Base-by-base conservation (phyloP, 2,888 invertebrate species). In the Agonum fuliginosum region DNA sequence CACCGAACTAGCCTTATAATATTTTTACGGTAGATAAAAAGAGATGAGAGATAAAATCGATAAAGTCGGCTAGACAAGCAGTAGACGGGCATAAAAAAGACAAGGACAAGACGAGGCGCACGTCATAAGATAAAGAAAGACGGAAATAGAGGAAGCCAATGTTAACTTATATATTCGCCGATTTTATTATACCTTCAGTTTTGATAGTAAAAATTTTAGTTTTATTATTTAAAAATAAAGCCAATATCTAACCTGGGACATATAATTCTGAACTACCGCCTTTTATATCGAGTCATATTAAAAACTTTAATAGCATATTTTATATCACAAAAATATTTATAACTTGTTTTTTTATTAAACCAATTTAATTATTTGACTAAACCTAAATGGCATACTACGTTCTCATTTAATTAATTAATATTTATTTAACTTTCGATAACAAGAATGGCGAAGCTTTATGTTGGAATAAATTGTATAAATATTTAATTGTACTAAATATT, bases 31-130 rank as follows among this genome's bases (percentile, higher is more conserved):
- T 82, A 81, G 81, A 81, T 82, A 76, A 62, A 84, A 83, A 83
- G 85, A 84, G 86, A 84, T 80, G 80, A 82, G 82, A 83, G 84
- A 85, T 73, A 78, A 85, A 87, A 87, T 87, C 87, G 86, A 87
- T 87, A 87, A 85, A 86, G 84, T 82, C 82, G 87, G 87, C 87
- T 87, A 87, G 87, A 87, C 87, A 85, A 85, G 85, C 85, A 85
- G 81, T 79, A 82, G 82, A 82, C 82, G 79, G 75, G 65, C 46
- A 78, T 72, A 79, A 78, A 77, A 74, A 71, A 41, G 67, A 79
- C 74, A 77, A 78, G 78, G 79, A 80, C 22, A 79, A 22, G 46
- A 22, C 19, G 27, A 54, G 5, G 19, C 19, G n/a, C n/a, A 14
- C 3, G 5, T 5, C 27, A 22, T 2, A 22, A 6, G 20, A 19